Conservation (phyloP, 1,140 invertebrate genomes). For the Bombus fervidus region DNA sequence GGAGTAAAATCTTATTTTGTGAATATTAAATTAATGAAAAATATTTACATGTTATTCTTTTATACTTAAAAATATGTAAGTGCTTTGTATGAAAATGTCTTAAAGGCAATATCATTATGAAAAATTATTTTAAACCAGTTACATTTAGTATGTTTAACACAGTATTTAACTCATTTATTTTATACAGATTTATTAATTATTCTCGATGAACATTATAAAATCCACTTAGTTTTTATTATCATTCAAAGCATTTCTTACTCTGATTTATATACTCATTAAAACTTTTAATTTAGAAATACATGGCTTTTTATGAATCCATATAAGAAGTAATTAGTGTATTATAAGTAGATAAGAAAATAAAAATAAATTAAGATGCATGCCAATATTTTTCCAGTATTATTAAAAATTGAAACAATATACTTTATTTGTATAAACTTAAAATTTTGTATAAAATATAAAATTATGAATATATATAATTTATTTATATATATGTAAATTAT, state of each 20-base stretch:
- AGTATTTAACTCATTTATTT: neutral
- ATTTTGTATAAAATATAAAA: slow-evolving; percentile 43
- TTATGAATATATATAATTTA: slow-evolving; percentile 16
- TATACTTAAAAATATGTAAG: slow-evolving; percentile 15
- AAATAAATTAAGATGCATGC: slow-evolving; percentile 54
- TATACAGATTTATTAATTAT: neutral
- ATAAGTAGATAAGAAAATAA: slow-evolving; percentile 45
- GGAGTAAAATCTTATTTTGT: slow-evolving; percentile 7
- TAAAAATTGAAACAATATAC: slow-evolving; percentile 43
- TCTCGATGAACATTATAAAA: neutral
- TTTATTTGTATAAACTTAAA: slow-evolving; percentile 44
- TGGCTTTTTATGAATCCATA: slow-evolving; percentile 8
- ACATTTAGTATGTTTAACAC: neutral
- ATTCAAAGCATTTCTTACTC: slow-evolving; percentile 36
- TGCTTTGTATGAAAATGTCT: slow-evolving; percentile 31
- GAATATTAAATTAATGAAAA: slow-evolving; percentile 27
- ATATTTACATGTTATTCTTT: neutral
- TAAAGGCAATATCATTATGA: too few species aligned
- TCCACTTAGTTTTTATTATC: neutral
- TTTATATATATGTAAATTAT: slow-evolving; percentile 23
- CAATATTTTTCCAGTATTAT: slow-evolving; percentile 73
- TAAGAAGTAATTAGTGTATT: slow-evolving; percentile 51
- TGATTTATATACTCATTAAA: slow-evolving; percentile 11
- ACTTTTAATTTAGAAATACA: slow-evolving; percentile 22
- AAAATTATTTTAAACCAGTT: neutral